Conservation (phyloP, 2,888 invertebrate genomes). For the Clivina fossor region DNA sequence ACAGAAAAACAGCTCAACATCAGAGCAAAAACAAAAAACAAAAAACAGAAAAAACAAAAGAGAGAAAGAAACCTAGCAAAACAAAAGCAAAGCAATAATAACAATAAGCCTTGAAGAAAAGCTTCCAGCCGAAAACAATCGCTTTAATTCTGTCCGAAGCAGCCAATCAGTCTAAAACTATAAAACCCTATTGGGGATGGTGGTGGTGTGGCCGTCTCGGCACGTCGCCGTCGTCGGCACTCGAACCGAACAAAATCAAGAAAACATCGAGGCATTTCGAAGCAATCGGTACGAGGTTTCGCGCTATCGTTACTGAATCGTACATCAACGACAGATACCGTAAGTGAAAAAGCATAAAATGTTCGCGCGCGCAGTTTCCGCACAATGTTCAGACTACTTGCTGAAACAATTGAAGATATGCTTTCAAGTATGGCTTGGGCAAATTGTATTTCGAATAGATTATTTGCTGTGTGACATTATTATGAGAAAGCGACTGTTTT, state of each 20-base stretch:
- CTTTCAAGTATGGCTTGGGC: no score
- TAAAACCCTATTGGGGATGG: background rate
- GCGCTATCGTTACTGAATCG: background rate
- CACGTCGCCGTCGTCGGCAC: no score
- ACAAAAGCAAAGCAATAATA: no score
- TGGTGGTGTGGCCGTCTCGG: no score
- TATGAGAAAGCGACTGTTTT: no score
- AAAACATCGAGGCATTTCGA: slow-evolving; percentile 12
- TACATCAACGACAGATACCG: background rate
- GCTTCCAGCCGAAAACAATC: background rate
- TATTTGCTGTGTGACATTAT: no score
- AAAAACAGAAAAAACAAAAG: no score
- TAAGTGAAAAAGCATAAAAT: background rate
- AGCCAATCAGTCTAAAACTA: slow-evolving; percentile 13
- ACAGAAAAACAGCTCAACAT: no score
- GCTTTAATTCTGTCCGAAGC: background rate
- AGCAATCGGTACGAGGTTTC: slow-evolving; percentile 1
- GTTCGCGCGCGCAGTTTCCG: slow-evolving; percentile 1
- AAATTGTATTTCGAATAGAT: no score
- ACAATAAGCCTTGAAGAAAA: no score
- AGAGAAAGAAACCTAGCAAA: no score
- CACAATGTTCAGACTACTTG: slow-evolving; percentile 1
- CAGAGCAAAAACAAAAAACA: no score
- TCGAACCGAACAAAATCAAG: slow-evolving; percentile 8
- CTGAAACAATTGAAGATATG: background rate